Evolutionary conservation across 1,140 invertebrate species (phyloP).

Genomic region (Apolygus lucorum): DNA sequence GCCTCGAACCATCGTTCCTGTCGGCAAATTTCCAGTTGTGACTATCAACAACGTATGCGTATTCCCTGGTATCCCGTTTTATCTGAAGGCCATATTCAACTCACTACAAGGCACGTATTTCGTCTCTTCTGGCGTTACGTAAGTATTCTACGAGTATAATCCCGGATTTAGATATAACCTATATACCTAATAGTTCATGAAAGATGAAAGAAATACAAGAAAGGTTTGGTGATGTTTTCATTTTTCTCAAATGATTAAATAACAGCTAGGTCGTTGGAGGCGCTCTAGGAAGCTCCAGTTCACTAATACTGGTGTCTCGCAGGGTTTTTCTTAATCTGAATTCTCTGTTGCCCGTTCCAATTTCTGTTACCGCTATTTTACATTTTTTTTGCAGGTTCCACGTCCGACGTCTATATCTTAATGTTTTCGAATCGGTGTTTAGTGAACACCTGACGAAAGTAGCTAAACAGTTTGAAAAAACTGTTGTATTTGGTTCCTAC

Average conservation of each 20-base stretch:
- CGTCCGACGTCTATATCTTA: conserved; percentile 44
- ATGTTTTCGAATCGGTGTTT: conserved; percentile 49
- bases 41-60: conserved; percentile 62
- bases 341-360: too few species aligned
- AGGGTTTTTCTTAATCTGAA: too few species aligned
- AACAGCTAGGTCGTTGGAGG: too few species aligned
- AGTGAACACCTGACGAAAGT: conserved; percentile 45
- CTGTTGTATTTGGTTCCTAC: conserved; percentile 59
- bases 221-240: too few species aligned
- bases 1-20: conserved; percentile 24
- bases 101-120: conserved; percentile 36
- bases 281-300: too few species aligned
- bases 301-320: too few species aligned
- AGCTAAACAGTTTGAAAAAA: conserved; percentile 43
- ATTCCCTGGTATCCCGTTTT: conserved; percentile 66
- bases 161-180: too few species aligned
- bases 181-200: too few species aligned
- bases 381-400: conserved; percentile 35
- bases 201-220: too few species aligned
- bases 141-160: too few species aligned
- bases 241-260: too few species aligned
- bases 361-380: conserved; percentile 1
- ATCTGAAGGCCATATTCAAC: conserved; percentile 51
- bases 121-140: conserved; percentile 25
- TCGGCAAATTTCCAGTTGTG: conserved; percentile 52